These are phyloP conservation scores for Haliclona indistincta DNA, from an alignment of 37 sponge, comb jelly and placozoan genomes.

Conservation along the genomic window DNA sequence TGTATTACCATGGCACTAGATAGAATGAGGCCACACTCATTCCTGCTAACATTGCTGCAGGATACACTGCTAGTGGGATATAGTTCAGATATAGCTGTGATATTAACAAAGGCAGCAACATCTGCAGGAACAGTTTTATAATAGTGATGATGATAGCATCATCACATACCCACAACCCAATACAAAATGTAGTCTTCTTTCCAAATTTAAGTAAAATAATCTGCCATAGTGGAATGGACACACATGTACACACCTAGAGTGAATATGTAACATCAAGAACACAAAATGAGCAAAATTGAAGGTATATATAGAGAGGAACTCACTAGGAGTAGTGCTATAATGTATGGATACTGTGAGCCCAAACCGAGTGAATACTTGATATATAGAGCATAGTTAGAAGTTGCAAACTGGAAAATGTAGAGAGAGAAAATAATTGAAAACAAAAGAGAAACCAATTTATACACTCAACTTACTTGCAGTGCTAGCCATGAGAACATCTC, in stretches of 20 bases:
- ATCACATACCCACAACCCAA: conserved; percentile 54
- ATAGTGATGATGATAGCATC: neutral
- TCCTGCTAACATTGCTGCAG: conserved; percentile 48
- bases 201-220: conserved; percentile 55
- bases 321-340: conserved; percentile 61
- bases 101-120: conserved; percentile 27
- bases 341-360: conserved; percentile 74
- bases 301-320: too few relatives aligned
- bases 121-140: conserved; percentile 1
- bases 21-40: conserved; percentile 64
- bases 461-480: conserved; percentile 47
- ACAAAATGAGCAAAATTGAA: too few relatives aligned
- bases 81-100: conserved; percentile 40
- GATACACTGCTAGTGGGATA: conserved; percentile 19
- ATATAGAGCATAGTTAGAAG: too few relatives aligned
- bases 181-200: conserved; percentile 64
- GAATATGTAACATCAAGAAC: too few relatives aligned
- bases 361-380: too few relatives aligned
- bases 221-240: conserved; percentile 88
- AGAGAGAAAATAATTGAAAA: too few relatives aligned
- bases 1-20: conserved; percentile 88
- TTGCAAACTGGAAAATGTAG: too few relatives aligned
- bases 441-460: too few relatives aligned
- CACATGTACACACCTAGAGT: too few relatives aligned
- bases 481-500: conserved; percentile 74